Evolutionary conservation across 2,113 vertebrate species (phyloP).

Genomic region (Phyllostomus discolor): DNA sequence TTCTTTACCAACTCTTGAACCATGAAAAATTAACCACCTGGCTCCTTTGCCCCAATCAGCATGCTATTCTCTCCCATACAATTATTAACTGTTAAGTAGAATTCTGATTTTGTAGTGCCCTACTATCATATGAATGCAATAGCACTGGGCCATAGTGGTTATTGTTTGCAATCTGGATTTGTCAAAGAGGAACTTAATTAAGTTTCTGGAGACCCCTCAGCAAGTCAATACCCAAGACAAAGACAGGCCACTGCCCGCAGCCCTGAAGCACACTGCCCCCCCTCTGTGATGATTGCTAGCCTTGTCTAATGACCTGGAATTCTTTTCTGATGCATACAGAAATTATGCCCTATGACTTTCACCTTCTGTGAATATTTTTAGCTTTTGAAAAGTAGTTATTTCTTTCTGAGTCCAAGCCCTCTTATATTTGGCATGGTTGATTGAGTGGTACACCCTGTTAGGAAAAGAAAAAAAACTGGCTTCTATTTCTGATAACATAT

Average conservation of each 20-base stretch:
- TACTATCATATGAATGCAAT: not conserved
- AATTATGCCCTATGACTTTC: not conserved
- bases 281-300: not conserved
- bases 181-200: conserved; percentile 62
- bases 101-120: conserved; percentile 8
- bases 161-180: conserved; percentile 49
- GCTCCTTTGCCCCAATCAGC: not conserved
- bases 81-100: not conserved
- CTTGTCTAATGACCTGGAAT: conserved; percentile 41
- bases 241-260: not conserved
- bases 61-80: not conserved
- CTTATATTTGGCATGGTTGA: not conserved
- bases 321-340: conserved; percentile 6
- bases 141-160: not conserved
- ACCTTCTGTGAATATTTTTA: not conserved
- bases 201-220: conserved; percentile 30
- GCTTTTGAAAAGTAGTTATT: not conserved
- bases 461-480: not conserved
- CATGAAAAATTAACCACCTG: conserved; percentile 2
- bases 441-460: not conserved
- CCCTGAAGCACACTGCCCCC: not conserved
- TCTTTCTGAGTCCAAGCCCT: not conserved
- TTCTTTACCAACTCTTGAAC: not conserved
- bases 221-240: conserved; percentile 28
- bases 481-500: conserved; percentile 31